phyloP scores from a whole-genome alignment of 2,797 vertebrate genomes.

The Glyptemys insculpta region DNA sequence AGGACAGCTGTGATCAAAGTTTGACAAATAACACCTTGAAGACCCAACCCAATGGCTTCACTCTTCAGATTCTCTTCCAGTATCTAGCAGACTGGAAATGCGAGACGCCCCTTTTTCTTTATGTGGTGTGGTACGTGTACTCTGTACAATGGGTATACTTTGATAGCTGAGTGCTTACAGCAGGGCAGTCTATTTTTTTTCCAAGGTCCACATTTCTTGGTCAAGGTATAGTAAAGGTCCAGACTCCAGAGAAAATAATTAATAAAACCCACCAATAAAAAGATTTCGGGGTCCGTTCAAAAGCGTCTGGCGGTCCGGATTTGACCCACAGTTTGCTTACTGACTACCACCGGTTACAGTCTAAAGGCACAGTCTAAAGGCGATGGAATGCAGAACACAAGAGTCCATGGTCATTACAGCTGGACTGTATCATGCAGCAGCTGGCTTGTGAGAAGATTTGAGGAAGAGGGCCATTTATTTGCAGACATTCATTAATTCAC shows the following conservation, averaged over 20 bases:
- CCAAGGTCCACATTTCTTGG: not conserved
- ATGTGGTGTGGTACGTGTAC: not conserved
- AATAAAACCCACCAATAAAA: not conserved
- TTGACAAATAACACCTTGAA: not conserved
- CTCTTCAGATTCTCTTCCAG: not conserved
- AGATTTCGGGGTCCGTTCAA: not conserved
- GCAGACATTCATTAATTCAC: rapidly evolving
- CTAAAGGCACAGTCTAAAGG: not conserved
- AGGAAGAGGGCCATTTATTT: not conserved
- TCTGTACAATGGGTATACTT: not conserved
- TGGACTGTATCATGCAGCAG: not conserved
- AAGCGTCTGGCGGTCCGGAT: not conserved
- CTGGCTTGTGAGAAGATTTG: conserved; percentile 35
- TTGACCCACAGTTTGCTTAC: not conserved
- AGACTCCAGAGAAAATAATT: not conserved
- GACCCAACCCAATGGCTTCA: not conserved
- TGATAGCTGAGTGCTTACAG: not conserved
- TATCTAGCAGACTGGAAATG: not conserved
- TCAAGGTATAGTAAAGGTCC: not conserved
- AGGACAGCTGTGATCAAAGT: not conserved
- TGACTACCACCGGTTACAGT: not conserved
- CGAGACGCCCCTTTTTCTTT: conserved; percentile 26
- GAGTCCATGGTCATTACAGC: not conserved
- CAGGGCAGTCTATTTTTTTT: not conserved
- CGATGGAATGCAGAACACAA: not conserved